These are phyloP conservation scores for Ellobius talpinus DNA, from an alignment of 2,113 vertebrate genomes.

Conservation along the genomic window DNA sequence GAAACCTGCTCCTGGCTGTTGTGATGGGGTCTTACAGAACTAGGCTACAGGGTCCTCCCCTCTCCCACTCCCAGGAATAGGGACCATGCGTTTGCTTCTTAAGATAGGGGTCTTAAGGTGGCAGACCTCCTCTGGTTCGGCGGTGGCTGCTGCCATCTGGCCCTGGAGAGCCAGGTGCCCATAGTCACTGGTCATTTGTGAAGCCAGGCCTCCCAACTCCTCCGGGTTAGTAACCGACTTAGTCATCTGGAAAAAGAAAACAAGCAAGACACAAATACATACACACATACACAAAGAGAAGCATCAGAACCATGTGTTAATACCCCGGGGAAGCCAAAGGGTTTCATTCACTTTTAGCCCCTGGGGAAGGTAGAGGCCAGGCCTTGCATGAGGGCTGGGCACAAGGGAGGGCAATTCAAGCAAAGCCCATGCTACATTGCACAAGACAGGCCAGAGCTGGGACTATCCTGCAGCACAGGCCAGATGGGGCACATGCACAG, in stretches of 20 bases:
- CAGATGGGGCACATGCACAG: constrained; percentile 63
- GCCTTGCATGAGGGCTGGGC: not conserved
- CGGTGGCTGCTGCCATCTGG: constrained; percentile 95
- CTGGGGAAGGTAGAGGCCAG: not conserved
- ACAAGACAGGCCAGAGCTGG: not conserved
- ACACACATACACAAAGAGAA: constrained; percentile 78
- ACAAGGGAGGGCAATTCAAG: constrained; percentile 65
- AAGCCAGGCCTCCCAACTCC: constrained; percentile 97
- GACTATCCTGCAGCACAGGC: not conserved
- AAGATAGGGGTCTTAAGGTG: constrained; percentile 75
- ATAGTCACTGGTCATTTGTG: constrained; percentile 98
- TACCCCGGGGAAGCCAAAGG: constrained; percentile 76
- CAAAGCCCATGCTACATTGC: constrained; percentile 75
- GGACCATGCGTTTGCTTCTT: not conserved
- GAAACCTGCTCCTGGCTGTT: not conserved
- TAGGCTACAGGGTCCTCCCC: constrained; percentile 19
- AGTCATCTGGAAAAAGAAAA: constrained; percentile 94
- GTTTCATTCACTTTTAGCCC: constrained; percentile 67
- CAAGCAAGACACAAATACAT: constrained; percentile 84
- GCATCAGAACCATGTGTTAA: constrained; percentile 86
- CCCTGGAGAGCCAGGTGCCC: constrained; percentile 97
- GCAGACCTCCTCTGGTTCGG: constrained; percentile 97
- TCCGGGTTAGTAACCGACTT: constrained; percentile 99
- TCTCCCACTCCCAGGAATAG: not conserved
- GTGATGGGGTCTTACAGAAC: not conserved